Evolutionary conservation across 2,113 vertebrate species (phyloP).

Genomic region (Taurulus bubalis): DNA sequence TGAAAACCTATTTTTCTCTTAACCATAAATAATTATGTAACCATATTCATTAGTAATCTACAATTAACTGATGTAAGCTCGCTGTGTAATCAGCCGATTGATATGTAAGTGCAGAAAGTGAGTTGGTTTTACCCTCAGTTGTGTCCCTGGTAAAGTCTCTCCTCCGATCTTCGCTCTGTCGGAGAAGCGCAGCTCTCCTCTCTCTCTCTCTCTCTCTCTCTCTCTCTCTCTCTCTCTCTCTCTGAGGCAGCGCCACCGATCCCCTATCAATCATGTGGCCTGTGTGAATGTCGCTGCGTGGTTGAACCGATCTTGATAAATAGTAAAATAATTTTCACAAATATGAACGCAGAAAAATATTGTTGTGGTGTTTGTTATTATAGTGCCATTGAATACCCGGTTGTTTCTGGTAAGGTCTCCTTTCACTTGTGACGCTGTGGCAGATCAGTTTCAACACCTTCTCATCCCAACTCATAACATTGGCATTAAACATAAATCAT

Average conservation of each 20-base stretch:
- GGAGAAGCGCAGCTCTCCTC: constrained; percentile 8
- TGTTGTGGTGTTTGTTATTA: too few relatives aligned
- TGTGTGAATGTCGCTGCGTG: too few relatives aligned
- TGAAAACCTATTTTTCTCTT: neutral
- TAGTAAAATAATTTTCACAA: too few relatives aligned
- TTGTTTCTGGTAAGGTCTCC: too few relatives aligned
- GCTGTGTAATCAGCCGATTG: neutral
- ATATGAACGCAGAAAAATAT: too few relatives aligned
- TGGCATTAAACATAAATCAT: too few relatives aligned
- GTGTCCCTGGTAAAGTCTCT: constrained; percentile 1
- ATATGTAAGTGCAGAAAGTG: neutral
- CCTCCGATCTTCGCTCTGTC: neutral
- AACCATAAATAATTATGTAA: neutral
- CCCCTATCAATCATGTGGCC: neutral
- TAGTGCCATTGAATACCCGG: too few relatives aligned
- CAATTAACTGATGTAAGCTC: neutral
- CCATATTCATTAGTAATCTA: neutral
- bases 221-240: constrained; percentile 8
- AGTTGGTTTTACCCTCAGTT: constrained; percentile 17
- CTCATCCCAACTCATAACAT: too few relatives aligned
- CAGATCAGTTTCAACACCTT: too few relatives aligned
- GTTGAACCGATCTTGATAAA: too few relatives aligned
- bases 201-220: neutral
- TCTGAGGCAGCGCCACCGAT: constrained; percentile 16
- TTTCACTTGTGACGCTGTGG: too few relatives aligned